phyloP scores from a whole-genome alignment of 2,797 vertebrate genomes.

The Phoeniculus purpureus region DNA sequence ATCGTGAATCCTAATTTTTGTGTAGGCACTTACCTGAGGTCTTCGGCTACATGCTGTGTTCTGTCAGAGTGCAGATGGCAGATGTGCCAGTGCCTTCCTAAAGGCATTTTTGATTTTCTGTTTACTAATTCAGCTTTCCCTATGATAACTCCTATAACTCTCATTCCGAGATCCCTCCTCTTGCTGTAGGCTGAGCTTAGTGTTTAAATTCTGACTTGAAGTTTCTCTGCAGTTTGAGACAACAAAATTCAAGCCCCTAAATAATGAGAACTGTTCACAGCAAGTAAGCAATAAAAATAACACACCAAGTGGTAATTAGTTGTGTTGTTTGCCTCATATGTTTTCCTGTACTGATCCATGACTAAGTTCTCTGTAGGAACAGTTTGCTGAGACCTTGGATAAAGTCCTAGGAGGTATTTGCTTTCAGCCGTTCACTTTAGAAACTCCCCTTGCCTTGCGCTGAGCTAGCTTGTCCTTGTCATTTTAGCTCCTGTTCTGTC shows the following conservation, averaged over 20 bases:
- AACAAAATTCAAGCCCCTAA: background rate
- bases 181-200: background rate
- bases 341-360: background rate
- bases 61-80: background rate
- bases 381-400: constrained; percentile 12
- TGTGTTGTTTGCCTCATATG: background rate
- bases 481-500: constrained; percentile 38
- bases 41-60: background rate
- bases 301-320: background rate
- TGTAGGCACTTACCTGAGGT: background rate
- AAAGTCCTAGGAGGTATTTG: background rate
- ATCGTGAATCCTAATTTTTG: background rate
- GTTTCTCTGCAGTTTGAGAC: background rate
- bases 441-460: constrained; percentile 31
- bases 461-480: constrained; percentile 65
- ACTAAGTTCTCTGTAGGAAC: background rate
- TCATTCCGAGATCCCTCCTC: background rate
- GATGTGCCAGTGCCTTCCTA: background rate
- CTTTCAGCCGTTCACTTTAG: constrained; percentile 18
- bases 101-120: background rate
- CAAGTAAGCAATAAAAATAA: background rate
- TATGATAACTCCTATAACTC: background rate
- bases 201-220: background rate
- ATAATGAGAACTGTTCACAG: background rate
- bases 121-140: background rate